These are phyloP conservation scores for Aphelocoma californica DNA, from an alignment of 2,797 vertebrate species.

Conservation along the genomic window DNA sequence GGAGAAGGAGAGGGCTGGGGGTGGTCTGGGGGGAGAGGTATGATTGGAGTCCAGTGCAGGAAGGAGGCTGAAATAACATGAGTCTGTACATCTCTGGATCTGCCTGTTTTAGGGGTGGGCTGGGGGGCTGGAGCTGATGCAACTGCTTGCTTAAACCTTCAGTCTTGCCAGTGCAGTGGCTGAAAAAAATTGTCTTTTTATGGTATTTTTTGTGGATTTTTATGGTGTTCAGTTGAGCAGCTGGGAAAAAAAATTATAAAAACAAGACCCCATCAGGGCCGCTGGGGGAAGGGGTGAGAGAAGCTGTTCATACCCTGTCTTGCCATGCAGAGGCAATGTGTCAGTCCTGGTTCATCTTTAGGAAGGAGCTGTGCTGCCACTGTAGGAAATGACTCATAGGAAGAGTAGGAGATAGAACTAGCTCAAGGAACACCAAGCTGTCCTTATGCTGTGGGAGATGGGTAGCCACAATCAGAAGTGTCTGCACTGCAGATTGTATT, in stretches of 20 bases:
- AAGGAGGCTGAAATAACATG: neutral
- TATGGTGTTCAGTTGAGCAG: neutral
- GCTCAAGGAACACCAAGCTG: neutral
- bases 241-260: neutral
- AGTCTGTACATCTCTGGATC: rapidly evolving
- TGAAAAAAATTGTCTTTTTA: neutral
- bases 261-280: neutral
- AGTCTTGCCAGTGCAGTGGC: neutral
- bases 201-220: neutral
- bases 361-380: neutral
- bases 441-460: neutral
- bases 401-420: neutral
- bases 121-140: neutral
- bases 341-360: neutral
- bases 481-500: neutral
- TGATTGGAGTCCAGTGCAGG: neutral
- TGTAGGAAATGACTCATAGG: neutral
- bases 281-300: neutral
- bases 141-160: neutral
- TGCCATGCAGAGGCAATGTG: neutral
- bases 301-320: neutral
- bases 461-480: neutral
- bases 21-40: neutral
- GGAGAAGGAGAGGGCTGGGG: neutral
- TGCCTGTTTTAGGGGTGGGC: neutral